phyloP scores from a whole-genome alignment of 2,888 invertebrate genomes.

The Nomada flava region DNA sequence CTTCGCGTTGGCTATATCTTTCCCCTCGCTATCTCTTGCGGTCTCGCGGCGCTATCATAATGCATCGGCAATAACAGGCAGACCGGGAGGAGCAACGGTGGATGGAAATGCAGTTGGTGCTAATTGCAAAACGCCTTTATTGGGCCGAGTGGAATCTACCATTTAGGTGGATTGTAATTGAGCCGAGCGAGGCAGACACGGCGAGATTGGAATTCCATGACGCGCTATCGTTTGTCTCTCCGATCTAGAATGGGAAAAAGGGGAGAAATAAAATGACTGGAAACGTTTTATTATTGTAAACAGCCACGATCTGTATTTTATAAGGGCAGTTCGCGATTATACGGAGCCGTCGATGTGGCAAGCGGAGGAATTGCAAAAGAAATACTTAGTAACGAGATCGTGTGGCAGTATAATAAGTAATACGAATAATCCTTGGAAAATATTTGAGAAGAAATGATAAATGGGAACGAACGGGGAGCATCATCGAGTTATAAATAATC shows the following conservation, averaged over 20 bases:
- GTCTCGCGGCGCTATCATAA: constrained; percentile 58
- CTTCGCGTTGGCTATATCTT: constrained; percentile 29
- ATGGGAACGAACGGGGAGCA: constrained; percentile 4
- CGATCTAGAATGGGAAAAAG: not conserved
- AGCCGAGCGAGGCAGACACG: constrained; percentile 14
- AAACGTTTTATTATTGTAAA: constrained; percentile 37
- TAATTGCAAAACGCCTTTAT: constrained; percentile 64
- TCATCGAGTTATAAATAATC: constrained; percentile 12
- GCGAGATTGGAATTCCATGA: constrained; percentile 50
- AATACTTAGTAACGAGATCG: constrained; percentile 7
- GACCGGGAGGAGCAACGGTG: constrained; percentile 42
- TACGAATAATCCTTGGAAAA: constrained; percentile 10
- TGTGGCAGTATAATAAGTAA: constrained; percentile 33
- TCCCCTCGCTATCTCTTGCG: constrained; percentile 47
- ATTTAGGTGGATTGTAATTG: constrained; percentile 65
- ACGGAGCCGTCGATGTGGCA: not conserved
- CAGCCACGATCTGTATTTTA: not conserved
- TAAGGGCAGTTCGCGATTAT: not conserved
- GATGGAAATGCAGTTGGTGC: constrained; percentile 55
- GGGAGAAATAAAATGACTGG: constrained; percentile 1
- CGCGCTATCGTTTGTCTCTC: constrained; percentile 47
- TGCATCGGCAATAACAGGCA: constrained; percentile 63
- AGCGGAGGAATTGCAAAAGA: not conserved
- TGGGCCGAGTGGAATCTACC: constrained; percentile 54
- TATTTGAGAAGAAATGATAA: constrained; percentile 17